Percentiles rank a stretch among this genome's conserved stretches.
These are phyloP conservation scores for Saccostrea echinata DNA, from an alignment of 1,140 invertebrate genomes.

Conservation along the genomic window DNA sequence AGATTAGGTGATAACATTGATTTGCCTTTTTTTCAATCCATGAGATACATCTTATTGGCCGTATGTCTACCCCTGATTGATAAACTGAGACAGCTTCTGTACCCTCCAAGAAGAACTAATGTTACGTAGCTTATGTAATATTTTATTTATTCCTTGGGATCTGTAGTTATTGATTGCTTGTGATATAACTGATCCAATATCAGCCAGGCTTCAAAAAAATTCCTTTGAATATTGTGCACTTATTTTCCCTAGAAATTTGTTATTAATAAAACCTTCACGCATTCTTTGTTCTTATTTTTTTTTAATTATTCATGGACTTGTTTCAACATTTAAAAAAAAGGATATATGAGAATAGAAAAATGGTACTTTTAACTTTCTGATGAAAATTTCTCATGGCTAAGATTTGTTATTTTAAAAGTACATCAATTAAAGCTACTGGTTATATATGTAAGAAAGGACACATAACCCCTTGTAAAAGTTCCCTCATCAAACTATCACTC, in stretches of 20 bases:
- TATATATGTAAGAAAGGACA: neutral
- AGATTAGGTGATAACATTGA: constrained; percentile 4
- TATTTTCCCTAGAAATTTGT: neutral
- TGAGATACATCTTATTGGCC: neutral
- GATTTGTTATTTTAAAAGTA: neutral
- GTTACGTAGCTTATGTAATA: neutral
- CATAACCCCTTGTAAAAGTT: neutral
- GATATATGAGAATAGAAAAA: neutral
- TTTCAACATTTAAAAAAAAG: neutral
- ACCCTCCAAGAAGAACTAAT: neutral
- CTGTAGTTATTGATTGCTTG: neutral
- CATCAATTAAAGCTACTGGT: neutral
- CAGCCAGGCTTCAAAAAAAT: neutral
- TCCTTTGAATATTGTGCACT: neutral
- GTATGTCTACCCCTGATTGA: neutral
- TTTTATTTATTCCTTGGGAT: neutral
- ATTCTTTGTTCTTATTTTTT: neutral
- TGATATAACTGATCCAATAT: neutral
- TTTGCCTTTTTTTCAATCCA: neutral
- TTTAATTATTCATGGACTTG: neutral
- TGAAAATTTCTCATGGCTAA: neutral
- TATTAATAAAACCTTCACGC: neutral
- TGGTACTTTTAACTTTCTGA: neutral
- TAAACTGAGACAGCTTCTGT: neutral
- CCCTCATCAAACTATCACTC: neutral